Evolutionary conservation across 2,797 vertebrate species (phyloP).

Genomic region (Lagocephalus sceleratus): DNA sequence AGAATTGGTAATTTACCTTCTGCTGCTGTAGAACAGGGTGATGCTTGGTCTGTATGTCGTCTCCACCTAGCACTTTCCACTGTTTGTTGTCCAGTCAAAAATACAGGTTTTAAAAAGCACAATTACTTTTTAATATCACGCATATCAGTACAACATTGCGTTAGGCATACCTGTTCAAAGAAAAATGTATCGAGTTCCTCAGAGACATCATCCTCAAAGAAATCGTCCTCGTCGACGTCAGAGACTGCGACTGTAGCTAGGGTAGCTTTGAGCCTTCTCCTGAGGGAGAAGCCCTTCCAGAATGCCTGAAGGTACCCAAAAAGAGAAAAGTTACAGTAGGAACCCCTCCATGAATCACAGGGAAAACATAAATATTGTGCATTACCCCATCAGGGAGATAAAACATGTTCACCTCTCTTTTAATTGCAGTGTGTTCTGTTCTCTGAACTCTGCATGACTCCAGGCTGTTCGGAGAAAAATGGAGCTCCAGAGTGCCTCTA

Average conservation of each 20-base stretch:
- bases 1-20: conserved; percentile 34
- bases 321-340: conserved; percentile 18
- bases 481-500: conserved; percentile 86
- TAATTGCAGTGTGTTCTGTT: conserved; percentile 91
- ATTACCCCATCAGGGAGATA: conserved; percentile 96
- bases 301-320: conserved; percentile 81
- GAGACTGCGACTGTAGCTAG: conserved; percentile 72
- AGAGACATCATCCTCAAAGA: conserved; percentile 79
- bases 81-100: too few species aligned
- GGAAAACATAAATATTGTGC: conserved; percentile 83
- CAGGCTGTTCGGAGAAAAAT: conserved; percentile 88
- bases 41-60: conserved; percentile 40
- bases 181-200: conserved; percentile 87
- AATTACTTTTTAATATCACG: too few species aligned
- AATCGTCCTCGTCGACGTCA: conserved; percentile 65
- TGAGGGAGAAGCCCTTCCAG: conserved; percentile 87
- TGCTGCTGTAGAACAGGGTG: conserved; percentile 64
- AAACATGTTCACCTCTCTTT: conserved; percentile 87
- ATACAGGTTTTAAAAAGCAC: too few species aligned
- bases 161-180: conserved; percentile 82
- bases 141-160: too few species aligned
- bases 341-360: conserved; percentile 79
- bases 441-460: conserved; percentile 98
- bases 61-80: too few species aligned
- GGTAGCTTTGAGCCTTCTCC: conserved; percentile 84